Base-by-base conservation (phyloP, 2,113 vertebrate species). In the Psammodynastes pulverulentus region DNA sequence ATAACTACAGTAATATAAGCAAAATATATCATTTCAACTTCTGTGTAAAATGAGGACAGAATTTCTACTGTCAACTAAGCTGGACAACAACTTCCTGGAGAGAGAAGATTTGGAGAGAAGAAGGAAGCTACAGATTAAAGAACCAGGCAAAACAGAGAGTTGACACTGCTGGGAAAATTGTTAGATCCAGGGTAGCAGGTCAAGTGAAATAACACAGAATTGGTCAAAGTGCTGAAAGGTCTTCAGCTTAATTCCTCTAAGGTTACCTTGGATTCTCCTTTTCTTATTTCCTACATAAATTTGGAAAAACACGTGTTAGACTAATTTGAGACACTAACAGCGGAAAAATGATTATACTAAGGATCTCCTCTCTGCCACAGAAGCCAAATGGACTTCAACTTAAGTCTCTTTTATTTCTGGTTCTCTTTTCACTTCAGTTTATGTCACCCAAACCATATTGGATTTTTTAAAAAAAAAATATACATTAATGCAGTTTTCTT, bases 21-120 rank as follows among this genome's bases (percentile, higher is more conserved):
- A 85, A 94, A 94, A 95, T 91, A 91, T 0, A 95, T 67, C 54
- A 90, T 92, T 96, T 95, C 87, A 95, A 92, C n/a, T 94, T 21
- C 89, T 90, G 2, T 92, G 85, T 92, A 90, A 93, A 93, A 89
- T 91, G 91, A 89, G 46, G 56, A 15, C 6, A 93, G 89, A 93
- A 95, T 90, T 93, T 51, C 39, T 90, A n/a, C 84, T 89, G 5
- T 94, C 2, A 26, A 87, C 29, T 48, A 91, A 94, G 94, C 89
- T 43, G 88, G 48, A 92, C 90, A 87, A 45, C 87, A 94, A 93
- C 62, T 92, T 96, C 90, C 58, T 67, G 89, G 88, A 91, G 9
- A 92, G 34, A 34, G 26, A 17, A 21, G 52, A 84, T 53, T 53
- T 85, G 79, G n/a, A 12, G 53, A 84, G 45, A 34, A 45, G 72